A percentile compares a stretch with the other conserved stretches of the same genome.
Evolutionary conservation across 92 coral and sea anemone species (phyloP).

Genomic region (Diadumene lineata): DNA sequence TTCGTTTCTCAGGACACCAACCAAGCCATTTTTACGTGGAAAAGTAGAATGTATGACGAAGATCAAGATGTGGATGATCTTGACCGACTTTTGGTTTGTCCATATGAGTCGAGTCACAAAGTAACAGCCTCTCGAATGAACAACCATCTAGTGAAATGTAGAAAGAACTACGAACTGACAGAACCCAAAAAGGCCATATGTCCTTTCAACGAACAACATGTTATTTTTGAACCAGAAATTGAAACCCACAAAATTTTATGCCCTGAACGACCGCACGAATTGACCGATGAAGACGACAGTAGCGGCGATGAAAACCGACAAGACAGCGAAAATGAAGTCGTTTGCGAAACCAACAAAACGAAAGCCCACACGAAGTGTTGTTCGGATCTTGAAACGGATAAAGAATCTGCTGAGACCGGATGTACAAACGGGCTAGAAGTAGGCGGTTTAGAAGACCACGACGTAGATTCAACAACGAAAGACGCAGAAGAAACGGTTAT

Average conservation of each 20-base stretch:
- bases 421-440: conserved; percentile 82
- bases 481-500: conserved; percentile 47
- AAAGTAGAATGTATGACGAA: conserved; percentile 78
- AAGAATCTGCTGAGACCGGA: conserved; percentile 73
- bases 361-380: conserved; percentile 39
- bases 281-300: conserved; percentile 23
- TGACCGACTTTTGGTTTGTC: conserved; percentile 71
- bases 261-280: conserved; percentile 49
- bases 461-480: conserved; percentile 46
- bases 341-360: conserved; percentile 41
- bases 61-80: conserved; percentile 72
- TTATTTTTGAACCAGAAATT: conserved; percentile 74
- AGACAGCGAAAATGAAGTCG: conserved; percentile 34
- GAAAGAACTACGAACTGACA: conserved; percentile 60
- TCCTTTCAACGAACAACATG: conserved; percentile 82
- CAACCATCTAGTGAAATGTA: conserved; percentile 82
- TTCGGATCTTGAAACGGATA: conserved; percentile 54
- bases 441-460: conserved; percentile 76
- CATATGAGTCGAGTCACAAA: conserved; percentile 76
- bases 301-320: conserved; percentile 12
- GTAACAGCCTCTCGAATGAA: conserved; percentile 66
- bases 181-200: conserved; percentile 78
- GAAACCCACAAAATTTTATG: conserved; percentile 69
- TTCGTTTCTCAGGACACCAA: conserved; percentile 75
- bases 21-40: conserved; percentile 57